Evolutionary conservation across 2,888 invertebrate species (phyloP).

Genomic region (Stomorhina lunata): DNA sequence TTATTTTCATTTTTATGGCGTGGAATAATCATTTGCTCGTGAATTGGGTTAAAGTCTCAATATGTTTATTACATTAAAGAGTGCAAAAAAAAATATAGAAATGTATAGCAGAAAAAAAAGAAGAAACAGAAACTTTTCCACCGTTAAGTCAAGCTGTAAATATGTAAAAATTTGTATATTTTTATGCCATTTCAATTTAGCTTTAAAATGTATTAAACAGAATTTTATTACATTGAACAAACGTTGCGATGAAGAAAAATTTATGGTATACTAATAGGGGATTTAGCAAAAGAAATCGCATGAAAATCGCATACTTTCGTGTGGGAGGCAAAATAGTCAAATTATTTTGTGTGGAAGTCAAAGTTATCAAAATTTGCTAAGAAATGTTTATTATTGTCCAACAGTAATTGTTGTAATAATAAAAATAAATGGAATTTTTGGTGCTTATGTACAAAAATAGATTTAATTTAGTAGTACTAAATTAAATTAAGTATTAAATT

Average conservation of each 20-base stretch:
- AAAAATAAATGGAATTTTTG: no score
- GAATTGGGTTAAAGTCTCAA: constrained; percentile 61
- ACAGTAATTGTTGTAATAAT: no score
- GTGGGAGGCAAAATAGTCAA: no score
- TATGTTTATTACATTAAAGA: constrained; percentile 4
- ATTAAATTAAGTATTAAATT: no score
- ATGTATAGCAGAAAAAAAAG: neutral
- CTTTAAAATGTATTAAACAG: constrained; percentile 24
- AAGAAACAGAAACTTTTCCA: neutral
- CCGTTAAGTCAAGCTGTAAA: constrained; percentile 48
- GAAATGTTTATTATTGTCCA: no score
- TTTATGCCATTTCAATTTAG: constrained; percentile 24
- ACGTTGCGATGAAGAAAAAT: constrained; percentile 14
- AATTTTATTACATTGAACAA: constrained; percentile 42
- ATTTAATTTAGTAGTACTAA: no score
- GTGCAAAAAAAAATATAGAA: neutral
- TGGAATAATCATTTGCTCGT: constrained; percentile 59
- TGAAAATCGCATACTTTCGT: no score
- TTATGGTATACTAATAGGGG: constrained; percentile 2
- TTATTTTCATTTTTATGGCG: constrained; percentile 15
- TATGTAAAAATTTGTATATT: constrained; percentile 1
- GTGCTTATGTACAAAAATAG: no score
- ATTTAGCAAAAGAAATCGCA: no score
- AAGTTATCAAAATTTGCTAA: no score
- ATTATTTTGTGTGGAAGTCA: no score